These are phyloP conservation scores for Lepus oiostolus DNA, from an alignment of 2,797 vertebrate genomes.

Conservation along the genomic window DNA sequence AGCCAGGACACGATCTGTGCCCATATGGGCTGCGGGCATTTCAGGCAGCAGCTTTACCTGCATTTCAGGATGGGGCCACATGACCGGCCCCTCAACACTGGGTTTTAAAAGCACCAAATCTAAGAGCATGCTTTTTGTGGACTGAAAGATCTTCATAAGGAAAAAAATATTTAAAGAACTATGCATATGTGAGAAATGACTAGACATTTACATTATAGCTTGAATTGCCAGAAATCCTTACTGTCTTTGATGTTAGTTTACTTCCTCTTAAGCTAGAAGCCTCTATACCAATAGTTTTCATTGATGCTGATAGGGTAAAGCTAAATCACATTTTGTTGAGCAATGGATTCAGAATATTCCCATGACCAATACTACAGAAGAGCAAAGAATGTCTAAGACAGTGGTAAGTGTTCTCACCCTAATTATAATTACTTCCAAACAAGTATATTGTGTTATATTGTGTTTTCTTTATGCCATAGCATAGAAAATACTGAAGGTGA, in stretches of 20 bases:
- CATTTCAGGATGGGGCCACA: no score
- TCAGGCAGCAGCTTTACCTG: no score
- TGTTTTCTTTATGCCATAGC: neutral
- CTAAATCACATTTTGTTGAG: constrained; percentile 17
- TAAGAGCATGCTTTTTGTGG: neutral
- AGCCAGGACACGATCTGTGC: no score
- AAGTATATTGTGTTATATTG: neutral
- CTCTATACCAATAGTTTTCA: neutral
- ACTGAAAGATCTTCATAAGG: neutral
- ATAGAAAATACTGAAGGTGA: neutral
- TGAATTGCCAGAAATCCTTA: neutral
- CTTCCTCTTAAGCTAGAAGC: neutral
- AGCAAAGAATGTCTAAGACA: neutral
- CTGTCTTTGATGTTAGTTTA: neutral
- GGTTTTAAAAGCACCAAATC: neutral
- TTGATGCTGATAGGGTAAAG: neutral
- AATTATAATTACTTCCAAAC: neutral
- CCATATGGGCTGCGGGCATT: no score
- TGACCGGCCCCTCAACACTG: neutral
- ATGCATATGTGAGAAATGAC: neutral
- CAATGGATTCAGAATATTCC: neutral
- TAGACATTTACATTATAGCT: neutral
- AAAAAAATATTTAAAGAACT: neutral
- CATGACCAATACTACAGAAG: neutral
- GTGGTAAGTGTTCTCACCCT: neutral